Evolutionary conservation across 2,888 invertebrate species (phyloP), one percentile per base, ranked within the genome.

Genomic region (Eustalomyia histrio): DNA sequence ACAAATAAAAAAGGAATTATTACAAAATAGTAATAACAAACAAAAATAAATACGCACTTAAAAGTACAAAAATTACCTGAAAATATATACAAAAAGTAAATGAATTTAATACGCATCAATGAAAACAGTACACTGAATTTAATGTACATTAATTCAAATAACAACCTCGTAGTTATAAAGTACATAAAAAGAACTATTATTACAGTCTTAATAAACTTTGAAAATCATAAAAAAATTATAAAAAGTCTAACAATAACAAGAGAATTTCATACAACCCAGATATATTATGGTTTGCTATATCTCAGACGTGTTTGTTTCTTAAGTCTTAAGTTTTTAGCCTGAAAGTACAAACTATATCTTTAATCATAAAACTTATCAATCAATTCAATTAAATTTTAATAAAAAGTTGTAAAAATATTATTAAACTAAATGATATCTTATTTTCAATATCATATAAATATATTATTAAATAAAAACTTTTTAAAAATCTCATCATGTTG

Each of bases 281-380:
- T 35, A 8, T 43, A 47, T 47, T 7, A n/a, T 39, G 12, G 8
- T 39, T 12, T 39, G 8, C 39, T 39, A 14, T 39, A 39, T 5
- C 14, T n/a, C 6, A 47, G n/a, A 53, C 24, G 61, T 55, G 65
- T 78, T 61, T 43, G 52, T 67, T 7, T 33, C 52, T 72, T 72
- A 55, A 78, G 55, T 78, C 78, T 78, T 78, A 65, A 21, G 65
- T 43, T 72, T 71, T 58, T 47, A n/a, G 35, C n/a, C n/a, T 63
- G 21, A 50, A 64, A 64, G 14, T 52, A 33, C 18, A 33, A 16
- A 8, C 9, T 8, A 2, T 12, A 12, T 39, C 39, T 8, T 39
- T 39, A 12, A 39, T 39, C 39, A 12, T 12, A 39, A 39, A 39
- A 8, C 1, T 39, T 9, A 3, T 39, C 12, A 33, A 16, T 33